Conservation (phyloP, 2,888 invertebrate species). For the Sycophila texana region DNA sequence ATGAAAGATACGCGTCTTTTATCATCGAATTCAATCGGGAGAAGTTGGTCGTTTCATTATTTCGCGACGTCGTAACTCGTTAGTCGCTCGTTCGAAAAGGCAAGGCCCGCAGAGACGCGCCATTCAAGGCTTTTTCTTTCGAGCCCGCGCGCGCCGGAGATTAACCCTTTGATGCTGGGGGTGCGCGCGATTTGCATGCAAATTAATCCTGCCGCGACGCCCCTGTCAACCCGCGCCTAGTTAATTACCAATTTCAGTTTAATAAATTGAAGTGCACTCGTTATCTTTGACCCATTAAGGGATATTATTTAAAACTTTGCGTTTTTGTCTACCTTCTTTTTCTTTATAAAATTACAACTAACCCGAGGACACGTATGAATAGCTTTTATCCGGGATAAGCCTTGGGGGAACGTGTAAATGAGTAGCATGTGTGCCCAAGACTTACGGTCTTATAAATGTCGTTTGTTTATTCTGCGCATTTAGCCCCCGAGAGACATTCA, state of each 20-base stretch:
- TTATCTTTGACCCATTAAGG: no score
- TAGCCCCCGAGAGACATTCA: no score
- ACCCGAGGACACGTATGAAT: no score
- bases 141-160: background rate
- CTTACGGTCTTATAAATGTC: no score
- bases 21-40: background rate
- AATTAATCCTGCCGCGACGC: conserved; percentile 10
- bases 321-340: no score
- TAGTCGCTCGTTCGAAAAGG: background rate
- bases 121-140: background rate
- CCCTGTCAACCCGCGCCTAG: background rate
- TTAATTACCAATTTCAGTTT: conserved; percentile 11
- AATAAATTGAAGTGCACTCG: background rate
- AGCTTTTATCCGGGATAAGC: no score
- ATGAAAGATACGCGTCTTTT: background rate
- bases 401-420: no score
- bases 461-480: no score
- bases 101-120: background rate
- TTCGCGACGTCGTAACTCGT: background rate
- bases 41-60: no score
- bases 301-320: no score
- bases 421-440: no score
- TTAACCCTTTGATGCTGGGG: conserved; percentile 9
- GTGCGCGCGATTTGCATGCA: conserved; percentile 11
- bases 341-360: no score